Evolutionary conservation across 2,888 invertebrate genomes (phyloP), one percentile per base, ranked within the genome.

Genomic region (Pristionchus arcanus): DNA sequence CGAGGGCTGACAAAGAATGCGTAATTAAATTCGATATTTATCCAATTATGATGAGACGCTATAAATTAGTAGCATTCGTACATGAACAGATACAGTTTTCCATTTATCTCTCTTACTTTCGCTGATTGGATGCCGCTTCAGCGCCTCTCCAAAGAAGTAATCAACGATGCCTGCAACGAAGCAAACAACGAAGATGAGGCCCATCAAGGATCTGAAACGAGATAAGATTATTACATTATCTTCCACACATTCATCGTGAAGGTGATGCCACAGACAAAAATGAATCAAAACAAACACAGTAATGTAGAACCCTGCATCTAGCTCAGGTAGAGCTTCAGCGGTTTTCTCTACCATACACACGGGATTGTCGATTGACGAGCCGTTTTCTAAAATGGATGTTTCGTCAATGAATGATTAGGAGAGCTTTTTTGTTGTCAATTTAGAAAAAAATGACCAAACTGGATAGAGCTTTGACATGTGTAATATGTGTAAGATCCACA

Each of bases 201-300:
- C 87, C 87, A 87, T 87, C 7, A 87, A 25, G 21, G 87, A 66
- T n/a, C 87, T 87, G 74, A 7, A 74, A 74, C 11, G 77, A 5
- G 63, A 28, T 66, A 13, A 59, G 21, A 19, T n/a, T n/a, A n/a
- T n/a, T n/a, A n/a, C n/a, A n/a, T n/a, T n/a, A n/a, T n/a, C n/a
- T n/a, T n/a, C n/a, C n/a, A n/a, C n/a, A n/a, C n/a, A n/a, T n/a
- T n/a, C n/a, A n/a, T n/a, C n/a, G n/a, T n/a, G n/a, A n/a, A n/a
- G n/a, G n/a, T n/a, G n/a, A n/a, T n/a, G n/a, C n/a, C n/a, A n/a
- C n/a, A n/a, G n/a, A n/a, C 21, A 66, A 31, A 31, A 71, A 34
- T 71, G 5, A 16, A 34, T 19, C 37, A 42, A 4, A 16, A 77
- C 2, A 16, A 15, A 87, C 87, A 53, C 53, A 21, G 71, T 53